Evolutionary conservation across 2,113 vertebrate species (phyloP), one percentile per base, ranked within the genome.

Genomic region (Calidris pugnax): DNA sequence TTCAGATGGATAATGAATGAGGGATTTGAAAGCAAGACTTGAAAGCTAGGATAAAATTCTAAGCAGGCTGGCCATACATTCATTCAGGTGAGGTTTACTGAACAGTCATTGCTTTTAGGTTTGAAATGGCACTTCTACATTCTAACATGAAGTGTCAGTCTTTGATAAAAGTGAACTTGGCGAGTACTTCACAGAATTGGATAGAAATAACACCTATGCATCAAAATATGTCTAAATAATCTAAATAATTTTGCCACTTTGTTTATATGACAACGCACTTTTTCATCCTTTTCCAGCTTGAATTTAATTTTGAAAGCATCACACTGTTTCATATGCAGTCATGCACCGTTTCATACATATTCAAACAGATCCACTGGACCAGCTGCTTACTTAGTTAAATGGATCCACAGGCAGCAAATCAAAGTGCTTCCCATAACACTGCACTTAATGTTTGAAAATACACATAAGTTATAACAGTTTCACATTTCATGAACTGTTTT

Each of bases 1-100:
- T 94, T 97, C 77, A 95, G 82, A 74, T 95, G 55, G 22, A 33
- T 77, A 92, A 87, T 69, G 53, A 93, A 81, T 80, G 64, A 89
- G 63, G 39, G 35, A 76, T 75, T 87, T 90, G 64, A 84, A 94
- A 43, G 32, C 35, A 66, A 80, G 47, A 87, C 71, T 47, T 95
- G 69, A 96, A 95, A 66, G 39, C 6, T 51, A 59, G 60, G 47
- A 13, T 18, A 78, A 59, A 71, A 66, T 92, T 91, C 78, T 81
- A 91, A 76, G 32, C 28, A 96, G 63, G 4, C 37, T 83, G 21
- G 63, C 41, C 57, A 19, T 85, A 75, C 13, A 12, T 7, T 90
- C 20, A 66, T 8, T 90, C 20, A 66, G 50, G 14, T 17, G 35
- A 64, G 4, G 16, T 73, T 93, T 66, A 66, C 26, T 74, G 18